Conservation (phyloP, 2,797 vertebrate genomes). For the Galago senegalensis region DNA sequence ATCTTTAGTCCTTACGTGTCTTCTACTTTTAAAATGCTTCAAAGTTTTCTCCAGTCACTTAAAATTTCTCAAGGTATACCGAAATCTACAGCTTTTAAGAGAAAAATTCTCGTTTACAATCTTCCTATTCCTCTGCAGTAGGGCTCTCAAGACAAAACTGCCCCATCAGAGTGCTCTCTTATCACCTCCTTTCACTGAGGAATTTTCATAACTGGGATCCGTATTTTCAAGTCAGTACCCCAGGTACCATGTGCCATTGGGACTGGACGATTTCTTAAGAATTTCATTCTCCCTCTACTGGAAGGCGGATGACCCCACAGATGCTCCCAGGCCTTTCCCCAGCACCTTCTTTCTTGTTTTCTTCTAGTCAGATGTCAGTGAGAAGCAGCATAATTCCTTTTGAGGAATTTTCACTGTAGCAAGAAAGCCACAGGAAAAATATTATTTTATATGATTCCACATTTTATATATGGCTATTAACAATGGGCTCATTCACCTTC, state of each 20-base stretch:
- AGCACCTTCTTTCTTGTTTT: neutral
- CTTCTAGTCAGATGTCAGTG: neutral
- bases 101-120: neutral
- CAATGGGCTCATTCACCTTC: neutral
- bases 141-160: neutral
- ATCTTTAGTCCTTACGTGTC: neutral
- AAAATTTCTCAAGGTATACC: neutral
- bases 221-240: neutral
- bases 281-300: neutral
- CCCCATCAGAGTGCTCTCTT: neutral
- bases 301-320: neutral
- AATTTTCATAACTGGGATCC: neutral
- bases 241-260: fast-evolving
- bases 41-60: neutral
- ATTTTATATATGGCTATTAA: neutral
- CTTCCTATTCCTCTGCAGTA: neutral
- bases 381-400: neutral
- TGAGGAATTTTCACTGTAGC: neutral
- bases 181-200: neutral
- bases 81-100: neutral
- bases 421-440: neutral
- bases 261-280: neutral
- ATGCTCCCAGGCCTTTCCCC: neutral
- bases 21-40: neutral
- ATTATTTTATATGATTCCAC: neutral